Evolutionary conservation across 2,113 vertebrate genomes (phyloP), one percentile per base, ranked within the genome.

Genomic region (Cyphomyrus plagiostoma): DNA sequence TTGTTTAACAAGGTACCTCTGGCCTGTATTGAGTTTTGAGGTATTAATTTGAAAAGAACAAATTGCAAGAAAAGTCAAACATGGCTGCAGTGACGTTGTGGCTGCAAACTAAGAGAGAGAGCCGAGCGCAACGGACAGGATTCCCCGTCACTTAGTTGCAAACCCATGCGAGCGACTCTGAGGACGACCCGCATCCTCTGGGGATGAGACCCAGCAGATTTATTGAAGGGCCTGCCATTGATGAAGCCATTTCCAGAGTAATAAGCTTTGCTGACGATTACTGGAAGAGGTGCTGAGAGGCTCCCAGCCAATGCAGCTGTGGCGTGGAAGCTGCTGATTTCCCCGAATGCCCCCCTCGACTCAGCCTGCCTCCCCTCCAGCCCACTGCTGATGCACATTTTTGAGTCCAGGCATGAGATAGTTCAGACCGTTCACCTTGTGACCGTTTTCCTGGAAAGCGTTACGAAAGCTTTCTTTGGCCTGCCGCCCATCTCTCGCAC

Each of bases 261-360:
- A 89, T 50, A 30, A 53, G 74, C 80, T 53, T 39, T 42, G 48
- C 46, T 52, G 90, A 88, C 85, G 80, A 90, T 93, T 92, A 90
- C 91, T 92, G 92, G 89, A 89, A 90, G 77, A 50, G 58, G 91
- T 49, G 80, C 88, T 89, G 77, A 80, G 49, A 77, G 88, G 90
- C 86, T 66, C 26, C 66, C n/a, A 49, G 90, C 91, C 90, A 92
- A 19, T 74, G 42, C 82, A 56, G 88, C 70, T 45, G 89, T 89
- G 89, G 89, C 88, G 86, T 90, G 89, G 58, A 88, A 87, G 88
- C 84, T 85, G 74, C 90, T 89, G 89, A 88, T 77, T 91, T 90
- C 91, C 88, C 88, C 56, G 87, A 90, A 90, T 17, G 45, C 86
- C 86, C 84, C 88, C 23, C 77, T 86, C 84, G 2, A 19, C 66